Percentiles rank a stretch among this genome's conserved stretches.
Evolutionary conservation across 2,797 vertebrate species (phyloP).

Genomic region (Gephyroberyx darwinii): DNA sequence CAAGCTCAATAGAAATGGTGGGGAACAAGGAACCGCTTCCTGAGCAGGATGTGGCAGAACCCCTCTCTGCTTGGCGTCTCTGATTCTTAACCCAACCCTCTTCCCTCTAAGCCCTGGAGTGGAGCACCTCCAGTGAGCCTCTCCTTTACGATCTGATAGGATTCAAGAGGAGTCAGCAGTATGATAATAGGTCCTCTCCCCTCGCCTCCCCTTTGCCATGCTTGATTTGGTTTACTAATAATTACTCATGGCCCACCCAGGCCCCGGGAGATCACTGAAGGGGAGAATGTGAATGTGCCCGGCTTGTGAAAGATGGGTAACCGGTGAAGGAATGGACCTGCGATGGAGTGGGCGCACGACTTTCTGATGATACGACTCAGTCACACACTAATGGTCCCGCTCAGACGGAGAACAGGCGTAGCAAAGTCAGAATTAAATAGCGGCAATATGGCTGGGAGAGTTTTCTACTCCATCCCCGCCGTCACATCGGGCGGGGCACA

Average conservation of each 20-base stretch:
- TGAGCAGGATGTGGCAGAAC: background rate
- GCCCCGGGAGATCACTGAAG: conserved; percentile 35
- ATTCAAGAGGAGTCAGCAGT: conserved; percentile 59
- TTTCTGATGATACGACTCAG: conserved; percentile 35
- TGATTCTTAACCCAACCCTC: background rate
- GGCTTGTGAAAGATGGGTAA: conserved; percentile 46
- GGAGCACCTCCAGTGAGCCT: conserved; percentile 26
- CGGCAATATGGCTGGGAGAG: conserved; percentile 1
- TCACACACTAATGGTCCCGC: conserved; percentile 39
- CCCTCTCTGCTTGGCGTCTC: background rate
- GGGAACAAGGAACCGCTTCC: background rate
- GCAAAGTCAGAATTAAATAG: conserved; percentile 4
- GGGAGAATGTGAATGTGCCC: conserved; percentile 48
- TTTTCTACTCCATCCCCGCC: conserved; percentile 28
- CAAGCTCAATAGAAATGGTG: background rate
- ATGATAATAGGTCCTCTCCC: conserved; percentile 47
- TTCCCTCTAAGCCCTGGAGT: background rate
- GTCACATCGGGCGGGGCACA: conserved; percentile 26
- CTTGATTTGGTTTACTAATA: conserved; percentile 71
- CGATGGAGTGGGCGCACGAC: conserved; percentile 35
- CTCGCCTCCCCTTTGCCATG: conserved; percentile 23
- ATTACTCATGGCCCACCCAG: conserved; percentile 60
- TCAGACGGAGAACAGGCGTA: conserved; percentile 31
- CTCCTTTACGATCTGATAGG: conserved; percentile 42
- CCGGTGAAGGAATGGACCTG: conserved; percentile 36